Evolutionary conservation across 2,797 vertebrate genomes (phyloP), one percentile per base, ranked within the genome.

Genomic region (Paramormyrops hopkinsi): DNA sequence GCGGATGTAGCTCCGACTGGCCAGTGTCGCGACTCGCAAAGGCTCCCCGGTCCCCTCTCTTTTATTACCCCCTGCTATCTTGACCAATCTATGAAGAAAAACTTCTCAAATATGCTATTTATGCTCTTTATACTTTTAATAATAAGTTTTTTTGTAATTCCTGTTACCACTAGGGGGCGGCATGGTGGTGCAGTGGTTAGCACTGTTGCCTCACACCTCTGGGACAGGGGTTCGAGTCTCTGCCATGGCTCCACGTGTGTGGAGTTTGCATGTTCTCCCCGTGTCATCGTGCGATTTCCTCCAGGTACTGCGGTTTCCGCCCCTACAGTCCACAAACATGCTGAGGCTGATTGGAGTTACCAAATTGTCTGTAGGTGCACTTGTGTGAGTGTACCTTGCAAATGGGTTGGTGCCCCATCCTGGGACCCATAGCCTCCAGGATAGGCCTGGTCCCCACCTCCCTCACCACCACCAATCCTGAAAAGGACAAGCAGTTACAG

Each of bases 1-100:
- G 90, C 89, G 89, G 90, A 88, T 88, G 53, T 89, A 69, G 91
- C 90, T 91, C 22, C 29, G 29, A 12, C 29, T 29, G 25, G 62
- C 11, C 62, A 11, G 8, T 9, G 62, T 11, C 62, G 9, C 9
- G 62, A 69, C 62, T 69, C 11, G 3, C 12, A 6, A 79, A 44
- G 33, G 33, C 73, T 41, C 73, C 41, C 44, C 22, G 5, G 22
- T 86, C 51, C 50, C 25, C 14, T 29, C 29, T 90, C 89, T 69
- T 69, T 29, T 69, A 14, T 69, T 69, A 69, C 29, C 25, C 3
- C 62, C 3, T 62, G 25, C 73, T 79, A 14, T 33, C 33, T 5
- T 41, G 29, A 76, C 29, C 11, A n/a, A 8, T 37, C 12, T 25
- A 41, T 79, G 73, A 79, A 17, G 37, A 17, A 17, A 7, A 76